Evolutionary conservation across 2,888 invertebrate genomes (phyloP), one percentile per base, ranked within the genome.

Genomic region (Erannis defoliaria): DNA sequence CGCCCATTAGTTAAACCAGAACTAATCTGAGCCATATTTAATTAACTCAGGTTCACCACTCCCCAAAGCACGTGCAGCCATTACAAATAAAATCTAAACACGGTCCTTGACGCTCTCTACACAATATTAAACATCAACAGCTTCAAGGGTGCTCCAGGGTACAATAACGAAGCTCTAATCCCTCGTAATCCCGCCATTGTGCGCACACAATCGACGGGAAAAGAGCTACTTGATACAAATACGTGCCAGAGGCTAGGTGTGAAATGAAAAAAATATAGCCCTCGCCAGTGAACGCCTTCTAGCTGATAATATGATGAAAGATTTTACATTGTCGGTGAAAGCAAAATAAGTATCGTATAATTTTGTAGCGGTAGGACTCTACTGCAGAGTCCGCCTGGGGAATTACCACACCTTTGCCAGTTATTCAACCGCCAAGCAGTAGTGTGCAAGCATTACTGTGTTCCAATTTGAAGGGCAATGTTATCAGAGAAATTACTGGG

Each of bases 121-220:
- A 37, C 42, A 37, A 33, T 12, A 56, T 43, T 40, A 48, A 48
- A 53, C 46, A 55, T 51, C 50, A 56, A 56, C 56, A 53, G 35
- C 51, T 16, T 54, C 48, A 53, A 62, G 55, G 62, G 62, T 57
- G 53, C 62, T 62, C 56, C 56, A 57, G 9, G 48, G 54, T 21
- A 65, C 67, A 68, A 68, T 64, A 51, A 49, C 54, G 55, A 46
- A 55, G 62, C 59, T 66, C 50, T 68, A 64, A 64, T 66, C 57
- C 61, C 23, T 3, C 9, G 55, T 71, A 70, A 72, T 70, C 71
- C 70, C 18, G 10, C 21, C 42, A 63, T 68, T 68, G 71, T 71
- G 37, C 54, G 53, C 12, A 42, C 66, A 69, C 67, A 69, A 71
- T 69, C 58, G 69, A 62, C 71, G 64, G 67, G 71, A 68, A 68